Evolutionary conservation across 2,888 invertebrate genomes (phyloP), one percentile per base, ranked within the genome.

Genomic region (Horisme vitalbata): DNA sequence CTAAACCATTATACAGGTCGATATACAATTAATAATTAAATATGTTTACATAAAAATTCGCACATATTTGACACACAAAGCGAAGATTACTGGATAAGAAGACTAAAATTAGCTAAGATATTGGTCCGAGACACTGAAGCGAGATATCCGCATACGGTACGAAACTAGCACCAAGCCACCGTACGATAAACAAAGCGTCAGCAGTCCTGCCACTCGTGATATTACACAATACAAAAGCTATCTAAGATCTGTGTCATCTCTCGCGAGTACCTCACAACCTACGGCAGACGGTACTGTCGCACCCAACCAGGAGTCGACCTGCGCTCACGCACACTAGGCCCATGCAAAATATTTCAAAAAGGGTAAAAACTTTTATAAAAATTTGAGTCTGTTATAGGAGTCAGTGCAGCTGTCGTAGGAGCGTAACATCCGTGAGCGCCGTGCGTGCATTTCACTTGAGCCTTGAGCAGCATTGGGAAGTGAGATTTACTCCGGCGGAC

Each of bases 31-130:
- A 77, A 79, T 77, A 77, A 79, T 82, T 61, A 55, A 77, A 77
- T 81, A 82, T 79, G 81, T 84, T 86, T 80, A 87, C 79, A 79
- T 83, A 80, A 83, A 76, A 79, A 81, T 71, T 87, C 83, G 88
- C 89, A 85, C 83, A 86, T 83, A 85, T 87, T 89, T 89, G 88
- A 89, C 89, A 89, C 88, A 87, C 85, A 88, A 89, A 89, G 89
- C 89, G 86, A 87, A 80, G 76, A 79, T 79, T 76, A 83, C 76
- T 82, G 72, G 74, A 75, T 77, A 76, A 79, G 72, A 80, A 80
- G 81, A 83, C 68, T 79, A 83, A 74, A 46, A 76, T 68, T 77
- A 81, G 84, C 81, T 74, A 78, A 78, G 79, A 82, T 77, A 83
- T 89, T 89, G 89, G 89, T 89, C 89, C 89, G 84, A 88, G 84